Evolutionary conservation across 1,140 invertebrate species (phyloP).

Genomic region (Psix sp.): DNA sequence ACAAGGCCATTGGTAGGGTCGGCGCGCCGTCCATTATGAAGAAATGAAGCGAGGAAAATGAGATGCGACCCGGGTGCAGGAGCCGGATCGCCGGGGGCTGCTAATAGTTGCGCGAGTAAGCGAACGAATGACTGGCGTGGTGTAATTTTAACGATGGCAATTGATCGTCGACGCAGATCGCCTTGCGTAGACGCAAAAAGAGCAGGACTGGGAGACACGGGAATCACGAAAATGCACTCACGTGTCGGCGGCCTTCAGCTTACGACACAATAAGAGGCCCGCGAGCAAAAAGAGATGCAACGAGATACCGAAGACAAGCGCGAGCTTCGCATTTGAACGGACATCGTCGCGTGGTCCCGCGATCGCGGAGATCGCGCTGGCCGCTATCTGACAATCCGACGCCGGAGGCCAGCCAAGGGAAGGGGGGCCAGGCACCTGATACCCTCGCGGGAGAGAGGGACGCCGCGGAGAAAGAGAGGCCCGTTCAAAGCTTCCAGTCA

Average conservation of each 20-base stretch:
- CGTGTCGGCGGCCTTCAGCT: slow-evolving; percentile 27
- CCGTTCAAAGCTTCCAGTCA: slow-evolving; percentile 25
- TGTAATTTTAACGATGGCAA: slow-evolving; percentile 55
- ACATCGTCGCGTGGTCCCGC: slow-evolving; percentile 61
- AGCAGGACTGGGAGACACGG: slow-evolving; percentile 23
- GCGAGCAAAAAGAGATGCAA: slow-evolving; percentile 46
- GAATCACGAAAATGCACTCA: slow-evolving; percentile 50
- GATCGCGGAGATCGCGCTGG: slow-evolving; percentile 43
- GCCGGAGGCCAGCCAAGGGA: slow-evolving; percentile 4
- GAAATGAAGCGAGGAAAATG: slow-evolving; percentile 32
- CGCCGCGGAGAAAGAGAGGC: slow-evolving; percentile 43
- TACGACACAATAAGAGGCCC: slow-evolving; percentile 49
- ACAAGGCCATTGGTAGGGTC: no score
- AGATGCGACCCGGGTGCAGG: background rate
- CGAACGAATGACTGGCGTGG: background rate
- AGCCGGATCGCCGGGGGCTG: slow-evolving; percentile 1
- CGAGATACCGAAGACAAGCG: slow-evolving; percentile 53
- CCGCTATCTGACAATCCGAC: slow-evolving; percentile 39
- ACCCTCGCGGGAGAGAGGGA: slow-evolving; percentile 37
- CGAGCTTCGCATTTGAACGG: slow-evolving; percentile 50
- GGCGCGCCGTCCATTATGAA: slow-evolving; percentile 27
- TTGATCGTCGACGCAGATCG: slow-evolving; percentile 29
- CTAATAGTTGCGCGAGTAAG: slow-evolving; percentile 7
- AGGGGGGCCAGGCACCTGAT: slow-evolving; percentile 64
- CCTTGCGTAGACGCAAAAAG: slow-evolving; percentile 43